Conservation (phyloP, 2,113 vertebrate genomes). For the Drymodes brunneopygia region DNA sequence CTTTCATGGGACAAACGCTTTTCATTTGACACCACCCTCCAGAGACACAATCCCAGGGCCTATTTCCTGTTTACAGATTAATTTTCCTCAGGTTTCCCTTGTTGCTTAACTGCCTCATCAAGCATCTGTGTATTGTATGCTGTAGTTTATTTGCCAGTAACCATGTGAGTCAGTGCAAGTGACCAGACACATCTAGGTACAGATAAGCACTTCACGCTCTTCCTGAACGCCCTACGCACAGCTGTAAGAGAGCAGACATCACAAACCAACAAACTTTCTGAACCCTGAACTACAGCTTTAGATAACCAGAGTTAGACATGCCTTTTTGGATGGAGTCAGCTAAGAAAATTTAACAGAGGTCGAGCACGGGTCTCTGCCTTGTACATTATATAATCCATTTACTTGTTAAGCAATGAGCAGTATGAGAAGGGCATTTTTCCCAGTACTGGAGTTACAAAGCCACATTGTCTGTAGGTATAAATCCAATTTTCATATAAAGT, state of each 20-base stretch:
- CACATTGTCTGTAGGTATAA: neutral
- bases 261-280: neutral
- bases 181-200: neutral
- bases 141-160: conserved; percentile 5
- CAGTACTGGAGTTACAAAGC: neutral
- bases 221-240: neutral
- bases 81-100: neutral
- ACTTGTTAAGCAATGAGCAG: neutral
- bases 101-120: neutral
- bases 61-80: neutral
- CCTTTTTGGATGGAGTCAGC: neutral
- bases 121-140: neutral
- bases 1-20: neutral
- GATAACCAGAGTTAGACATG: neutral
- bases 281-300: neutral
- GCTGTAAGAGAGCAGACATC: neutral
- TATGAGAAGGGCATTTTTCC: neutral
- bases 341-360: neutral
- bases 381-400: neutral
- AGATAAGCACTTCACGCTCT: neutral
- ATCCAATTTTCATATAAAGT: neutral
- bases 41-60: neutral
- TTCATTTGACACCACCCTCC: neutral
- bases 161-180: neutral
- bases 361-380: neutral